Evolutionary conservation across 2,888 invertebrate species (phyloP).

Genomic region (Epinotia demarniana): DNA sequence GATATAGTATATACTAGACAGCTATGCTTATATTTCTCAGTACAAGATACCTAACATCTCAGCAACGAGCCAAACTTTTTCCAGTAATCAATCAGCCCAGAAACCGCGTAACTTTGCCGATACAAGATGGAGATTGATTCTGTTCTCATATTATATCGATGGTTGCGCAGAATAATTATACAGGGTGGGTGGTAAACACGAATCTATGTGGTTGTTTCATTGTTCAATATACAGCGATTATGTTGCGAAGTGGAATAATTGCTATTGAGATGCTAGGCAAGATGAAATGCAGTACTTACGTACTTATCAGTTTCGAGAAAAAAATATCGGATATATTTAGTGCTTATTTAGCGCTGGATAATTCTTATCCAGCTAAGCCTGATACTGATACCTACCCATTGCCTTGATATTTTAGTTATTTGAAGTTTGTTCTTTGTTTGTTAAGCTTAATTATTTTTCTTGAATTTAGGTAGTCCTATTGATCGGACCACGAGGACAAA

Average conservation of each 20-base stretch:
- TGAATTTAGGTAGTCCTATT: no score
- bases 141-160: constrained; percentile 4
- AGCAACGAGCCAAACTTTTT: constrained; percentile 19
- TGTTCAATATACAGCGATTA: not conserved
- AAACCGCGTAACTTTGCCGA: constrained; percentile 9
- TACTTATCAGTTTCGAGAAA: not conserved
- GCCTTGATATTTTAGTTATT: no score
- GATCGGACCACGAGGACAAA: no score
- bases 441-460: no score
- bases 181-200: not conserved
- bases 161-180: not conserved
- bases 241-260: not conserved
- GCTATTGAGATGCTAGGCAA: not conserved
- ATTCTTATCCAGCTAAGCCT: no score
- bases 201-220: constrained; percentile 1
- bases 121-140: constrained; percentile 24
- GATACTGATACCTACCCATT: no score
- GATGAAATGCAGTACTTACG: not conserved
- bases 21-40: not conserved
- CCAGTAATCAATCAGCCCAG: constrained; percentile 27
- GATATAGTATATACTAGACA: not conserved
- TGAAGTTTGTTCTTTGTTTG: no score
- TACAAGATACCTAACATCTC: not conserved
- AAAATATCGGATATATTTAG: not conserved
- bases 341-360: no score